Percentiles rank a stretch among this genome's conserved stretches.
Evolutionary conservation across 2,113 vertebrate species (phyloP).

Genomic region (Xiphorhynchus elegans): DNA sequence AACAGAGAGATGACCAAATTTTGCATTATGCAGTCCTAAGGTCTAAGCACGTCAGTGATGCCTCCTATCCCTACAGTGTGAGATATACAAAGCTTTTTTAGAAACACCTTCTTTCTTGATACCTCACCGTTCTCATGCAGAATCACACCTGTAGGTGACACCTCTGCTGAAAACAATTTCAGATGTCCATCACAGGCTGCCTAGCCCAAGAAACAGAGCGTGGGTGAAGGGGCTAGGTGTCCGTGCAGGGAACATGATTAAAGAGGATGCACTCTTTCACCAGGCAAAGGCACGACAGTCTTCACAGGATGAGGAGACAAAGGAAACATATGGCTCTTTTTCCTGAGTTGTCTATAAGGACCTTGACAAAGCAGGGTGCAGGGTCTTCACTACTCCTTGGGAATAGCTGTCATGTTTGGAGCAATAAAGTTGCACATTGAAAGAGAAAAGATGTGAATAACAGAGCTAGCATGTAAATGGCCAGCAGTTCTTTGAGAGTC

Average conservation of each 20-base stretch:
- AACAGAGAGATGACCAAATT: not conserved
- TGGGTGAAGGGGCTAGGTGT: not conserved
- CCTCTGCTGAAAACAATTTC: not conserved
- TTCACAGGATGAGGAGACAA: not conserved
- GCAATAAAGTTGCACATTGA: not conserved
- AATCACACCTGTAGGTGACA: not conserved
- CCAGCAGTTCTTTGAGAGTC: not conserved
- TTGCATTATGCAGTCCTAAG: not conserved
- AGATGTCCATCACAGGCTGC: not conserved
- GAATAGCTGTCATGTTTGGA: not conserved
- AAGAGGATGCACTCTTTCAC: not conserved
- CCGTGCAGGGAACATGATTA: not conserved
- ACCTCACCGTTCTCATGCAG: not conserved
- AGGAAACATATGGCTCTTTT: not conserved
- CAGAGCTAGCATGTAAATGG: not conserved
- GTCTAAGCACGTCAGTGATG: not conserved
- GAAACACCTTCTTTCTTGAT: not conserved
- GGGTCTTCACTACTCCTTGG: not conserved
- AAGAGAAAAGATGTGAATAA: not conserved
- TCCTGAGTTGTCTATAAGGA: fast-evolving
- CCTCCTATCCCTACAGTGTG: not conserved
- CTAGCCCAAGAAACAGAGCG: not conserved
- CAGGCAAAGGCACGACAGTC: not conserved
- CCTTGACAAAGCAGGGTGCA: not conserved
- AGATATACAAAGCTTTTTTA: not conserved